These are phyloP conservation scores for Saccopteryx bilineata DNA, from an alignment of 2,113 vertebrate species.

Conservation along the genomic window DNA sequence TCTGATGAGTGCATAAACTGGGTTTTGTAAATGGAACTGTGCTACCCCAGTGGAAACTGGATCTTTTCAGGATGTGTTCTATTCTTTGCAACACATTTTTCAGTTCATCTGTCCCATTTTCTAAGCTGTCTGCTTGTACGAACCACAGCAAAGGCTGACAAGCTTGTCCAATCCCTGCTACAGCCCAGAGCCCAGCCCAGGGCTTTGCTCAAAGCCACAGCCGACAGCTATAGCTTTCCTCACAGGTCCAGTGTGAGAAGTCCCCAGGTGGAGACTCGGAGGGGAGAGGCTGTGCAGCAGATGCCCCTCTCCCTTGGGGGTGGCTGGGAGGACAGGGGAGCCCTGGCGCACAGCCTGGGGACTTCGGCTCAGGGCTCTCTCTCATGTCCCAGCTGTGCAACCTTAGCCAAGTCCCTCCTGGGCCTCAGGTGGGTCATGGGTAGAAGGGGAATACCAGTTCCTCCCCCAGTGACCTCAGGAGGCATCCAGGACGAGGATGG, in stretches of 20 bases:
- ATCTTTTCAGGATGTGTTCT: neutral
- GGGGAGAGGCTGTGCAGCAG: neutral
- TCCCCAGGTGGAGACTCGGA: neutral
- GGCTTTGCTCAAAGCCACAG: neutral
- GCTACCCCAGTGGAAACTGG: neutral
- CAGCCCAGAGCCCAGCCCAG: neutral
- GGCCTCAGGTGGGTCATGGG: neutral
- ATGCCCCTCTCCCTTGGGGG: neutral
- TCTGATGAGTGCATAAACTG: neutral
- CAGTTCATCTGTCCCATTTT: neutral
- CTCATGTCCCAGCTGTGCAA: neutral
- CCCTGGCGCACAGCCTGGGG: neutral
- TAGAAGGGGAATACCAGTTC: neutral
- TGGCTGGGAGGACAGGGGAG: neutral
- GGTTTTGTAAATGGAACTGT: neutral
- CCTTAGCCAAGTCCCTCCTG: neutral
- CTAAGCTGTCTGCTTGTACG: neutral
- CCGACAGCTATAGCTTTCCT: neutral
- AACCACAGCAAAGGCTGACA: neutral
- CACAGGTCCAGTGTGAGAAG: neutral
- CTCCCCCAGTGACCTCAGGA: neutral
- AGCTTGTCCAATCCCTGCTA: neutral
- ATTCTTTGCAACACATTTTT: neutral
- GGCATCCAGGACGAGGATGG: neutral
- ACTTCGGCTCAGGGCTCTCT: neutral